A percentile compares a stretch with the other conserved stretches of the same genome.
phyloP scores from a whole-genome alignment of 2,888 invertebrate species.

The Ectemnius continuus region DNA sequence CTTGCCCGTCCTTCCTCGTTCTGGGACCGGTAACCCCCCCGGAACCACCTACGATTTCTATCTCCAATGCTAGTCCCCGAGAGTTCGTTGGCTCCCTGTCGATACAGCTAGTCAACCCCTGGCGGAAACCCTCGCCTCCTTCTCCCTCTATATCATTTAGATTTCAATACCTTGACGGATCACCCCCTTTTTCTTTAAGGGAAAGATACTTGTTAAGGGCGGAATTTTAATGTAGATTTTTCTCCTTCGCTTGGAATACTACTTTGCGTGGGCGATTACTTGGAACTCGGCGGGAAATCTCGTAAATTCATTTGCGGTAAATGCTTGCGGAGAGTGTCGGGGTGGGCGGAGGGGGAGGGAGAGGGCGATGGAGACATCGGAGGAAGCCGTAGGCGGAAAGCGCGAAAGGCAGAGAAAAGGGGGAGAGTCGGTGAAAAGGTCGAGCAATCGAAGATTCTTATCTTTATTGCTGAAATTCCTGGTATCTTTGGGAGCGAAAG shows the following conservation, averaged over 20 bases:
- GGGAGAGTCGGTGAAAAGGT: conserved; percentile 32
- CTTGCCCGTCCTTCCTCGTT: conserved; percentile 67
- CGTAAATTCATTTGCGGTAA: conserved; percentile 21
- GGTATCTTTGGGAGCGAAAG: conserved; percentile 65
- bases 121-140: no score
- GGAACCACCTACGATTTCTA: conserved; percentile 51
- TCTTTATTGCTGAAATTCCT: conserved; percentile 71
- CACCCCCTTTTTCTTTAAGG: no score
- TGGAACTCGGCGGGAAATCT: conserved; percentile 12
- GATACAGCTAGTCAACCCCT: no score
- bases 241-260: no score
- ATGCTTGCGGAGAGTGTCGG: conserved; percentile 30
- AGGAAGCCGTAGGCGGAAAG: background rate
- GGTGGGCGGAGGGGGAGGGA: background rate
- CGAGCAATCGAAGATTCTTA: conserved; percentile 66
- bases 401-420: background rate
- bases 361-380: conserved; percentile 12
- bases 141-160: no score
- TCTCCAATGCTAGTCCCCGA: conserved; percentile 45
- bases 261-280: no score
- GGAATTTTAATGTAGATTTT: no score
- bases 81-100: conserved; percentile 31
- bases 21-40: conserved; percentile 49
- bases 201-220: no score
- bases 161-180: no score